These are phyloP conservation scores for Nasonia vitripennis DNA, from an alignment of 1,140 invertebrate species.

Conservation along the genomic window DNA sequence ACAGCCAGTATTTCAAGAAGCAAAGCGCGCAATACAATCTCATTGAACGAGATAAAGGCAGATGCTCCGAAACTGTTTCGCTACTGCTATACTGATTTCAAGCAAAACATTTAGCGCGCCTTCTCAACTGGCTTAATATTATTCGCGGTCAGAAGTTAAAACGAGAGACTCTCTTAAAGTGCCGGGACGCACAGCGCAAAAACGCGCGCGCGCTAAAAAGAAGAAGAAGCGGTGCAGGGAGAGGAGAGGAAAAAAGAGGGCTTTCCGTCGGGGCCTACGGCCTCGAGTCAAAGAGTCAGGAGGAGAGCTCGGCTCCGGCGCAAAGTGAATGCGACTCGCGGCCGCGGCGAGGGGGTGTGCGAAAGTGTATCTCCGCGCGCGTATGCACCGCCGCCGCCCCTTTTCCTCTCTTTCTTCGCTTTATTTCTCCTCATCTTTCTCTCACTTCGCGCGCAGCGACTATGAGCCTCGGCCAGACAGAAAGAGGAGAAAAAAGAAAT, in stretches of 20 bases:
- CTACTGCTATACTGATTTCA: neutral
- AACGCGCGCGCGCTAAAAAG: neutral
- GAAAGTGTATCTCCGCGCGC: slow-evolving; percentile 7
- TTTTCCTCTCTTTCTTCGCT: slow-evolving; percentile 2
- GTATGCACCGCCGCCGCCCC: neutral
- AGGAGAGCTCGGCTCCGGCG: neutral
- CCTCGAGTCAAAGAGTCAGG: slow-evolving; percentile 23
- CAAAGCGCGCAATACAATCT: neutral
- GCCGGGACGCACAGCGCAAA: neutral
- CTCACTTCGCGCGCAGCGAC: neutral
- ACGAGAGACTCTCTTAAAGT: neutral
- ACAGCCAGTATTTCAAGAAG: neutral
- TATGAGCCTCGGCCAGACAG: slow-evolving; percentile 20
- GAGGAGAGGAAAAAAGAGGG: neutral
- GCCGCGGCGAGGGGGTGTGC: slow-evolving; percentile 13
- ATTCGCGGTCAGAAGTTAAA: slow-evolving; percentile 22
- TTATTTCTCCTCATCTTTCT: neutral
- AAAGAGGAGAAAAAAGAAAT: slow-evolving; percentile 17
- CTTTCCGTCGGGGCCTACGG: neutral
- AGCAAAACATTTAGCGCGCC: slow-evolving; percentile 1
- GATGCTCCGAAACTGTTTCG: neutral
- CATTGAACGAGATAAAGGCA: neutral
- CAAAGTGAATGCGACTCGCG: slow-evolving; percentile 17
- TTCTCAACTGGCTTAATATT: slow-evolving; percentile 8
- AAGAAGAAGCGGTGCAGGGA: neutral